Percentiles rank a stretch among this genome's conserved stretches.
phyloP scores from a whole-genome alignment of 2,888 invertebrate species.

The Ligdia adustata region DNA sequence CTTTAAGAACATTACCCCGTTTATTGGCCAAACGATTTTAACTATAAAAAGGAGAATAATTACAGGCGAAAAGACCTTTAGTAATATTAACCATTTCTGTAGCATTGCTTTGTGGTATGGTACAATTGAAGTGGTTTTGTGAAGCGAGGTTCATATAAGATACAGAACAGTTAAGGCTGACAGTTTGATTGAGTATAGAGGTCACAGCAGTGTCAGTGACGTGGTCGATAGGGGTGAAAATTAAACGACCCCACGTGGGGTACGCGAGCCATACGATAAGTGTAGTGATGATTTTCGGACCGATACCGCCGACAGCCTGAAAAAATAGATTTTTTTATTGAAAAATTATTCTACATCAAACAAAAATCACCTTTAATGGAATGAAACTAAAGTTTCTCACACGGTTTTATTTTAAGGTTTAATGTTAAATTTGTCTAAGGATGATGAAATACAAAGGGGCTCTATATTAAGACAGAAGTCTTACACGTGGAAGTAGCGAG shows the following conservation, averaged over 20 bases:
- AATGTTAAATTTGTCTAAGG: no score
- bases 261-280: constrained; percentile 88
- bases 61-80: constrained; percentile 52
- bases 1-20: no score
- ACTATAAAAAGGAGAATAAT: constrained; percentile 48
- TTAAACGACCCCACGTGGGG: constrained; percentile 89
- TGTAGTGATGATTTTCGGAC: constrained; percentile 90
- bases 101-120: constrained; percentile 37
- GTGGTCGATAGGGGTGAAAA: constrained; percentile 75
- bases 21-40: constrained; percentile 31
- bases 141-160: constrained; percentile 35
- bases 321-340: constrained; percentile 36
- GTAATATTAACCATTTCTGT: constrained; percentile 32
- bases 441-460: no score
- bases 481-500: no score
- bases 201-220: constrained; percentile 1
- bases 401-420: no score
- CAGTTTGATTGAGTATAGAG: constrained; percentile 29
- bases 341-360: no score
- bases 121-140: constrained; percentile 49
- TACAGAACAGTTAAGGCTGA: constrained; percentile 46
- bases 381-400: no score
- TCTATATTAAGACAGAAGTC: no score
- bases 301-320: constrained; percentile 89
- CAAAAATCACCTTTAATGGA: no score